A percentile compares a stretch with the other conserved stretches of the same genome.
These are phyloP conservation scores for Thaumetopoea pityocampa DNA, from an alignment of 1,140 invertebrate genomes.

Conservation along the genomic window DNA sequence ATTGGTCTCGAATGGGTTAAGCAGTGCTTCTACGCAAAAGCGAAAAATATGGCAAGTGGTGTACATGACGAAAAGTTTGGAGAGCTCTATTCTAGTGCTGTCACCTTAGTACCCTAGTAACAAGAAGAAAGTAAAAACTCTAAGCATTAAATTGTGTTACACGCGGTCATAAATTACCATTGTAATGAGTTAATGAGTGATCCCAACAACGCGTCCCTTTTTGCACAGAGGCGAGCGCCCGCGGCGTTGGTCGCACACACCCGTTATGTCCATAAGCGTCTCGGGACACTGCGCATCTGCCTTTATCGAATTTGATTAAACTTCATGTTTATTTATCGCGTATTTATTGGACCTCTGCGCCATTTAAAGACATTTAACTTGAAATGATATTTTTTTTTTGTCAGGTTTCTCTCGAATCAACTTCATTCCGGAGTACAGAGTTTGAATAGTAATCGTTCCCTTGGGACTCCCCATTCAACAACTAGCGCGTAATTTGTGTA, in stretches of 20 bases:
- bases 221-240: constrained; percentile 42
- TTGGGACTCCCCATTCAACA: constrained; percentile 6
- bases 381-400: constrained; percentile 18
- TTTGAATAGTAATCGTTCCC: constrained; percentile 9
- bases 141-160: constrained; percentile 57
- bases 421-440: constrained; percentile 10
- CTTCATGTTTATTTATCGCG: constrained; percentile 68
- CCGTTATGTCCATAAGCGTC: constrained; percentile 62
- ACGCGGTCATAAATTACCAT: constrained; percentile 68
- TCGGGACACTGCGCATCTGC: constrained; percentile 52
- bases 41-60: no score
- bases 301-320: constrained; percentile 72
- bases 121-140: no score
- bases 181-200: constrained; percentile 73
- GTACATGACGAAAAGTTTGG: no score
- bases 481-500: no score
- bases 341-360: constrained; percentile 40
- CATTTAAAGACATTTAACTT: constrained; percentile 32
- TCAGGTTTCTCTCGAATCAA: constrained; percentile 9
- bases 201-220: constrained; percentile 63
- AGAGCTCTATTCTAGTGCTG: no score
- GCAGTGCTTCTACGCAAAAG: no score
- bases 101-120: no score
- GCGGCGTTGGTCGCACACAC: constrained; percentile 34
- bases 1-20: no score